Conservation (phyloP, 2,797 vertebrate genomes). For the Chrosomus eos region DNA sequence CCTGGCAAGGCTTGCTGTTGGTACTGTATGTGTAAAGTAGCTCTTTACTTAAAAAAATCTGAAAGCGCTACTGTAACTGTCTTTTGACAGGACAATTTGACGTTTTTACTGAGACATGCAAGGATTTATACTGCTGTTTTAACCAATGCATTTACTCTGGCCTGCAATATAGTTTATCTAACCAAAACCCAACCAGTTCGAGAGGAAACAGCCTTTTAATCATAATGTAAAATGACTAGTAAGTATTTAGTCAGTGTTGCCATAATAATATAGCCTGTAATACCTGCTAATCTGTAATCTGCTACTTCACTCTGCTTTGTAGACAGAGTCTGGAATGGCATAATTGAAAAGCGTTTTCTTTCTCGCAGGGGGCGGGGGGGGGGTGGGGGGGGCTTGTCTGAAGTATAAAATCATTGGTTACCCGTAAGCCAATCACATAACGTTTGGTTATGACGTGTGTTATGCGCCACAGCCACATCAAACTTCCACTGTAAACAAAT, state of each 20-base stretch:
- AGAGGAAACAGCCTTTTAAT: not conserved
- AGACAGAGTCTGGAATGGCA: too few species aligned
- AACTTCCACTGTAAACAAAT: too few species aligned
- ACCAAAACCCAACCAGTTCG: not conserved
- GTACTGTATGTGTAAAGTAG: not conserved
- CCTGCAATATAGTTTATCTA: not conserved
- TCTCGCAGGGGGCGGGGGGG: too few species aligned
- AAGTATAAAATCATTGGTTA: too few species aligned
- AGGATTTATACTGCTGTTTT: not conserved
- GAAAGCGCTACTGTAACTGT: not conserved
- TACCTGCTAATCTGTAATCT: too few species aligned
- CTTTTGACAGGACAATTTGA: not conserved
- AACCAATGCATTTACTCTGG: not conserved
- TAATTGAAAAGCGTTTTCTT: too few species aligned
- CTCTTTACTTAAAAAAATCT: slow-evolving; percentile 15
- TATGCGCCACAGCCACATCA: too few species aligned
- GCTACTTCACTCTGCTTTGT: too few species aligned
- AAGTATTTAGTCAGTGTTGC: not conserved
- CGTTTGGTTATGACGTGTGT: too few species aligned
- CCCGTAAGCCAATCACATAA: too few species aligned
- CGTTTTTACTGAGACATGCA: not conserved
- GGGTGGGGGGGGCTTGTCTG: too few species aligned
- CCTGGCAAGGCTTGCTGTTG: slow-evolving; percentile 53
- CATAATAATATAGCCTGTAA: not conserved
- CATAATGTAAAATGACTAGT: not conserved